Evolutionary conservation across 2,888 invertebrate species (phyloP).

Genomic region (Lydus trimaculatus): DNA sequence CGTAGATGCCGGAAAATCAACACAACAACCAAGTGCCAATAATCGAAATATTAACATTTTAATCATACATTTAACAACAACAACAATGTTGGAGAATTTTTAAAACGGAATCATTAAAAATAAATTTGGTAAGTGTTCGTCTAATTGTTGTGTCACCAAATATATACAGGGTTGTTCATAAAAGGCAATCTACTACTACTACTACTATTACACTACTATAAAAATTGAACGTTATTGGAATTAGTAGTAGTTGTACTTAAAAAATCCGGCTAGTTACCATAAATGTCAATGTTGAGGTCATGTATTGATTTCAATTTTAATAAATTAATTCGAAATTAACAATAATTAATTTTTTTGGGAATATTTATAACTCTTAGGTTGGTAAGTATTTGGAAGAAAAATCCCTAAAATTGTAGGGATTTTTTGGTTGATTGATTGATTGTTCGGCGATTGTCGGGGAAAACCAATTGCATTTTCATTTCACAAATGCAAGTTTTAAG

Average conservation of each 20-base stretch:
- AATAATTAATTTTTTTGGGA: not conserved
- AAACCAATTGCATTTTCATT: not conserved
- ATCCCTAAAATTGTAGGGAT: not conserved
- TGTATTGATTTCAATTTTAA: not conserved
- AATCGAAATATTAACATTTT: slow-evolving; percentile 9
- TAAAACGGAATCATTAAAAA: not conserved
- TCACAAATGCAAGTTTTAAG: not conserved
- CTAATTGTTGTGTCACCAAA: not conserved
- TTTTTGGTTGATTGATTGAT: not conserved
- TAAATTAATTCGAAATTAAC: not conserved
- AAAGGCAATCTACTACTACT: not conserved
- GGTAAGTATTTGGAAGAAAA: not conserved
- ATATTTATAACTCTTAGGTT: not conserved
- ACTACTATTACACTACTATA: not conserved
- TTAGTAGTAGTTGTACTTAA: slow-evolving; percentile 24
- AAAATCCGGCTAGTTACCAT: slow-evolving; percentile 34
- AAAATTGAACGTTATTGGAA: not conserved
- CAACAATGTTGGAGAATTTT: not conserved
- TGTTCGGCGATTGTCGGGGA: not conserved
- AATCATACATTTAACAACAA: not conserved
- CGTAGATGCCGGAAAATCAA: slow-evolving; percentile 25
- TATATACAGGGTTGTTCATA: not conserved
- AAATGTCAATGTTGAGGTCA: slow-evolving; percentile 53
- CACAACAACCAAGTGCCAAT: slow-evolving; percentile 11
- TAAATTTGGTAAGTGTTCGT: not conserved